Percentiles rank a stretch among this genome's conserved stretches.
Evolutionary conservation across 2,797 vertebrate species (phyloP).

Genomic region (Potorous gilbertii): DNA sequence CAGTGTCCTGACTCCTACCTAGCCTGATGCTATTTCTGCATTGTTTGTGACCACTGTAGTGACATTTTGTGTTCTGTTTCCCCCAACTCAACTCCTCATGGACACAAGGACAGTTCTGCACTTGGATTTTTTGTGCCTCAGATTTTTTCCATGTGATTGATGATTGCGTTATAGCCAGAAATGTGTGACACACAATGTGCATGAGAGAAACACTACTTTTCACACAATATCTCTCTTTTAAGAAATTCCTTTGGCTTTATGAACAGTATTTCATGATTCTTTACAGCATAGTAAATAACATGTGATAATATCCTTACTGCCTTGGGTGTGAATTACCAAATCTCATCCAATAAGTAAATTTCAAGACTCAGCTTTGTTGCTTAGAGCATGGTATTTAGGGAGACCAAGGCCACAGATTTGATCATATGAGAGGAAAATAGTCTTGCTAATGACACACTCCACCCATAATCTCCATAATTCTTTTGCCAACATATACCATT

Average conservation of each 20-base stretch:
- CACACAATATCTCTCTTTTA: neutral
- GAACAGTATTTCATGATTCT: neutral
- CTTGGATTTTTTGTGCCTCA: neutral
- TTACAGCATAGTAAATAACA: neutral
- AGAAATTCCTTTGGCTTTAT: neutral
- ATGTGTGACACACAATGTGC: neutral
- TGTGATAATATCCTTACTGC: neutral
- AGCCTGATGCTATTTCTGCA: neutral
- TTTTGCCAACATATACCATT: no score
- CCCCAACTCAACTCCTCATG: neutral
- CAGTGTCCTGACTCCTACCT: neutral
- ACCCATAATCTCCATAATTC: no score
- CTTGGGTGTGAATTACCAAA: no score
- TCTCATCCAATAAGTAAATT: no score
- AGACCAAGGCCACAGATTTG: no score
- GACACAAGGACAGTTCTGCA: neutral
- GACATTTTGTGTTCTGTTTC: neutral
- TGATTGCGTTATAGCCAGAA: neutral
- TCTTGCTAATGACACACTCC: no score
- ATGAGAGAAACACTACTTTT: neutral
- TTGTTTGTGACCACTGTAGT: neutral
- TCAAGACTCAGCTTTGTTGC: no score
- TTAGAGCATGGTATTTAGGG: no score
- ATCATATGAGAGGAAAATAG: no score
- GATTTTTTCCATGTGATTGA: neutral